A percentile compares a stretch with the other conserved stretches of the same genome.
Evolutionary conservation across 2,797 vertebrate genomes (phyloP).

Genomic region (Presbytis comata): DNA sequence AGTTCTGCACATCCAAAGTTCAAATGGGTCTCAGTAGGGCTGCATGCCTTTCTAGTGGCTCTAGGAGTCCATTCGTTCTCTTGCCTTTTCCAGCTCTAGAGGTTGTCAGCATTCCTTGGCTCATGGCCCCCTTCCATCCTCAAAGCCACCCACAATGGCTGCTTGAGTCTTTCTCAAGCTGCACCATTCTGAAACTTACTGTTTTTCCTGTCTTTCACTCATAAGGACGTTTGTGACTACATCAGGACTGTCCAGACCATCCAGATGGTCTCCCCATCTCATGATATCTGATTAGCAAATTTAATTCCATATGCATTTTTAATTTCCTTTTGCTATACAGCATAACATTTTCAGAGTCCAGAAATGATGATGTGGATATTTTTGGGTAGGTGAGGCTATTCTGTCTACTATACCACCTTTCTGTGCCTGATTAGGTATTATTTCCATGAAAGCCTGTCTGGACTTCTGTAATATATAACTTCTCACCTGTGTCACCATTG

Average conservation of each 20-base stretch:
- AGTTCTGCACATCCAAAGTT: neutral
- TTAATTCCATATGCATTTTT: neutral
- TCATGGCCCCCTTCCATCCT: neutral
- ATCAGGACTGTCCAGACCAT: fast-evolving
- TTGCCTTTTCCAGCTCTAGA: neutral
- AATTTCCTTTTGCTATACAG: neutral
- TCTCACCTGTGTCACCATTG: fast-evolving
- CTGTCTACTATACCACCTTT: neutral
- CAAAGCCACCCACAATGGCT: fast-evolving
- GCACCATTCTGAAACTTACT: fast-evolving
- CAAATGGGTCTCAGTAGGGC: fast-evolving
- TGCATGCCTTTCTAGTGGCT: neutral
- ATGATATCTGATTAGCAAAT: no score
- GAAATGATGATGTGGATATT: no score
- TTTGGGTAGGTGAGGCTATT: fast-evolving
- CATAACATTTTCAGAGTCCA: neutral
- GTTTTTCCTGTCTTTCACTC: neutral
- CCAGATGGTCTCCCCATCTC: neutral
- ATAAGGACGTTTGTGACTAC: fast-evolving
- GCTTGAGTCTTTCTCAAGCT: fast-evolving
- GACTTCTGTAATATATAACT: fast-evolving
- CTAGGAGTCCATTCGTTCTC: fast-evolving
- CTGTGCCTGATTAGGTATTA: no score
- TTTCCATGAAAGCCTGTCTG: fast-evolving
- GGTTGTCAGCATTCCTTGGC: neutral